A percentile compares a stretch with the other conserved stretches of the same genome.
Conservation (phyloP, 2,797 vertebrate genomes). For the Cuculus canorus region DNA sequence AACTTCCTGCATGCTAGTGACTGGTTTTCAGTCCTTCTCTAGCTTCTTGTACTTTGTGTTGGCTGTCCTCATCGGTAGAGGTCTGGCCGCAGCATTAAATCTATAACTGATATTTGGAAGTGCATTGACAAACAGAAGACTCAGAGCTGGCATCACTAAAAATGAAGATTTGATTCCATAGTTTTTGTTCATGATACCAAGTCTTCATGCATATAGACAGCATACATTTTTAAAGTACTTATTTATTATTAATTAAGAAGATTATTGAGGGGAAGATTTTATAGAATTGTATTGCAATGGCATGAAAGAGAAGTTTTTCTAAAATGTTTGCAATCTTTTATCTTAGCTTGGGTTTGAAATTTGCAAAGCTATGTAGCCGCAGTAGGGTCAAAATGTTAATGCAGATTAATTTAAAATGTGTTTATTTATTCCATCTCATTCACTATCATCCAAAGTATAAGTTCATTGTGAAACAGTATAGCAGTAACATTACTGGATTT, state of each 20-base stretch:
- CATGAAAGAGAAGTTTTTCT: neutral
- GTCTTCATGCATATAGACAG: neutral
- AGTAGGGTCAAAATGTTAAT: neutral
- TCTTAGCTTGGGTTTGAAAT: neutral
- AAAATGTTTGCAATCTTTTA: neutral
- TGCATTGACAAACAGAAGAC: neutral
- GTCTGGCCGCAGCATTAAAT: neutral
- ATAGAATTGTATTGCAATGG: neutral
- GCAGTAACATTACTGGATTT: neutral
- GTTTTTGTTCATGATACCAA: neutral
- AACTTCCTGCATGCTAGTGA: neutral
- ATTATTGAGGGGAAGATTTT: neutral
- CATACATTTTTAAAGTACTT: neutral
- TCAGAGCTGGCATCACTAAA: neutral
- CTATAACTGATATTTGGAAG: neutral
- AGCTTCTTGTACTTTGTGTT: neutral
- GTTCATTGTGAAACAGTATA: neutral
- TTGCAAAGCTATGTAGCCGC: neutral
- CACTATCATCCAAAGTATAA: neutral
- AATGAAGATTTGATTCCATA: neutral
- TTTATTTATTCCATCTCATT: neutral
- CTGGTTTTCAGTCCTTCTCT: neutral
- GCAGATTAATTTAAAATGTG: neutral
- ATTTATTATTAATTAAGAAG: neutral
- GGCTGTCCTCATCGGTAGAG: neutral